These are phyloP conservation scores for Marisa cornuarietis DNA, from an alignment of 1,140 invertebrate genomes.

Conservation along the genomic window DNA sequence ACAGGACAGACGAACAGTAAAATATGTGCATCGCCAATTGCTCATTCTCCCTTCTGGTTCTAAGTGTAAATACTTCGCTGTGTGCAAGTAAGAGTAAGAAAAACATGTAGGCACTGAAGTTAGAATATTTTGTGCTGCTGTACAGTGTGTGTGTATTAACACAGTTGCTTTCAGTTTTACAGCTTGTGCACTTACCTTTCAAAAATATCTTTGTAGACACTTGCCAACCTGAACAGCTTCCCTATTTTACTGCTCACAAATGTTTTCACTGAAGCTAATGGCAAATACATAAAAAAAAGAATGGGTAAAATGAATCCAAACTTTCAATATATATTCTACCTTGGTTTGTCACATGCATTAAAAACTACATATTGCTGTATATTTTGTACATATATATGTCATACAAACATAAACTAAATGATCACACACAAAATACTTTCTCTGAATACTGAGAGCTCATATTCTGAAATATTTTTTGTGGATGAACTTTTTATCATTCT, in stretches of 20 bases:
- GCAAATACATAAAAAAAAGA: slow-evolving; percentile 4
- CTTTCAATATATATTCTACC: slow-evolving; percentile 6
- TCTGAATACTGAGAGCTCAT: neutral
- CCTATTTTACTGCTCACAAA: slow-evolving; percentile 45
- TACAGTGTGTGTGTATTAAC: neutral
- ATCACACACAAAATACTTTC: neutral
- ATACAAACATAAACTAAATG: neutral
- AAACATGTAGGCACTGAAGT: too few relatives aligned
- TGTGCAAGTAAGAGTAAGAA: too few relatives aligned
- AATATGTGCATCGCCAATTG: neutral
- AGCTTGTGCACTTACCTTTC: slow-evolving; percentile 31
- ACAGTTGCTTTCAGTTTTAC: neutral
- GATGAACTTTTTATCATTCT: slow-evolving; percentile 3
- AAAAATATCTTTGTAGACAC: slow-evolving; percentile 40
- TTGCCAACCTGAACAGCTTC: slow-evolving; percentile 38
- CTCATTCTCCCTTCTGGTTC: too few relatives aligned
- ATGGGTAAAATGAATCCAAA: neutral
- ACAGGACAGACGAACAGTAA: neutral
- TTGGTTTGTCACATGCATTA: too few relatives aligned
- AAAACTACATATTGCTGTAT: too few relatives aligned
- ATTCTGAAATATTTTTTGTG: neutral
- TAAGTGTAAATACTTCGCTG: too few relatives aligned
- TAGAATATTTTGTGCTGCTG: too few relatives aligned
- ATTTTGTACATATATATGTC: too few relatives aligned
- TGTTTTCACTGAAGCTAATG: slow-evolving; percentile 21